Evolutionary conservation across 1,140 invertebrate species (phyloP), one percentile per base, ranked within the genome.

Genomic region (Bombus confusus): DNA sequence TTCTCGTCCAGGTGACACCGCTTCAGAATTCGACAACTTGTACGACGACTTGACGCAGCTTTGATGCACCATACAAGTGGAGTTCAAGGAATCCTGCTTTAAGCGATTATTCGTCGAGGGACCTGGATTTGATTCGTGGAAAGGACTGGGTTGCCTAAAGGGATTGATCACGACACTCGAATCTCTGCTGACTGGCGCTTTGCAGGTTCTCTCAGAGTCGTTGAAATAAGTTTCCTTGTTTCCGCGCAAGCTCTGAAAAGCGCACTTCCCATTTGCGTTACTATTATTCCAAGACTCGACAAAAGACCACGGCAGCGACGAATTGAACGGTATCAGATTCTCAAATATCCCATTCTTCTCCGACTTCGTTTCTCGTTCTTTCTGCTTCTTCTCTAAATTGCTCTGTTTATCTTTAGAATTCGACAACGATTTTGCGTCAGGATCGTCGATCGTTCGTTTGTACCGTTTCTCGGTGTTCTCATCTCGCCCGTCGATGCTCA

Each of bases 401-500:
- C 82, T 82, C 25, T 66, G 73, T 18, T 85, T 86, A 15, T 91
- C 80, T 12, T 83, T 82, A 25, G 47, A 52, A 41, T 69, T 62
- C 28, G 22, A 13, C 15, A 62, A 18, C 3, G 18, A n/a, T 2
- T 88, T 90, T 15, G 31, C 28, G 3, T 89, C 83, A 0, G 80
- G 5, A 6, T 74, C 73, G 28, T 92, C 91, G n/a, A 78, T 80
- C 9, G 92, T 90, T 9, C 92, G 90, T 73, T 95, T 95, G 91
- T 93, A 94, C 57, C 93, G 92, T 78, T 95, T 95, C 73, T 95
- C 94, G 18, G 90, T 80, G 80, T 94, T 93, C 8, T 85, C 91
- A 3, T 93, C 91, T 22, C 89, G 83, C 13, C 91, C 92, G 10
- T 95, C 93, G 81, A 95, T 92, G 73, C 84, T 95, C 43, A 95